Conservation (phyloP, 2,888 invertebrate species). For the Synanthedon formicaeformis region DNA sequence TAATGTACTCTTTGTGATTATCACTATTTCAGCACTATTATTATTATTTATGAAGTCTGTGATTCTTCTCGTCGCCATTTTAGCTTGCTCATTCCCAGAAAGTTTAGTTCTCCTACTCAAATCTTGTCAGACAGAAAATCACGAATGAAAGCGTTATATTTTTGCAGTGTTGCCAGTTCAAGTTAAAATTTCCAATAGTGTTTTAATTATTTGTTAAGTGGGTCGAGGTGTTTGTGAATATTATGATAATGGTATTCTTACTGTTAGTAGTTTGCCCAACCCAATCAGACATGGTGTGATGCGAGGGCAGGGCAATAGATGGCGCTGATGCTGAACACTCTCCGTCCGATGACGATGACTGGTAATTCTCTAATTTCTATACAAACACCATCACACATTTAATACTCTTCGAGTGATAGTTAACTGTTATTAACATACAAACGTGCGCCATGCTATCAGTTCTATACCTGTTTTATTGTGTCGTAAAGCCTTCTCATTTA, state of each 20-base stretch:
- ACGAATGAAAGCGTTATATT: too few relatives aligned
- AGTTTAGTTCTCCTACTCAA: too few relatives aligned
- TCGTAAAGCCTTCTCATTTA: constrained; percentile 33
- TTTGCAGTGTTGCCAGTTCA: too few relatives aligned
- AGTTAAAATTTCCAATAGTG: too few relatives aligned
- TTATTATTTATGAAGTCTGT: too few relatives aligned
- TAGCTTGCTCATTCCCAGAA: too few relatives aligned
- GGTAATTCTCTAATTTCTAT: constrained; percentile 62
- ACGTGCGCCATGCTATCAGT: constrained; percentile 11
- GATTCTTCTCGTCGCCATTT: too few relatives aligned
- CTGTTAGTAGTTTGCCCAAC: constrained; percentile 91
- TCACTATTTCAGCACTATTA: too few relatives aligned
- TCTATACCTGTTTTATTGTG: constrained; percentile 37
- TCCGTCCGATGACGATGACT: constrained; percentile 72
- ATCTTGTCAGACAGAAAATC: too few relatives aligned
- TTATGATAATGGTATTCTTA: constrained; percentile 32
- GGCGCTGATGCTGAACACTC: constrained; percentile 75
- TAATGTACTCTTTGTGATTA: too few relatives aligned
- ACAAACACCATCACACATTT: constrained; percentile 17
- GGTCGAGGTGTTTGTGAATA: neutral
- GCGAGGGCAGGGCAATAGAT: constrained; percentile 65
- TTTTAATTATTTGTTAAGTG: neutral
- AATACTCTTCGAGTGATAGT: constrained; percentile 7
- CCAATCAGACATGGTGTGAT: constrained; percentile 81
- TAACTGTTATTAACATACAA: constrained; percentile 4